Percentiles rank a stretch among this genome's conserved stretches.
These are phyloP conservation scores for Pycnomerus fuliginosus DNA, from an alignment of 2,888 invertebrate genomes.

Conservation along the genomic window DNA sequence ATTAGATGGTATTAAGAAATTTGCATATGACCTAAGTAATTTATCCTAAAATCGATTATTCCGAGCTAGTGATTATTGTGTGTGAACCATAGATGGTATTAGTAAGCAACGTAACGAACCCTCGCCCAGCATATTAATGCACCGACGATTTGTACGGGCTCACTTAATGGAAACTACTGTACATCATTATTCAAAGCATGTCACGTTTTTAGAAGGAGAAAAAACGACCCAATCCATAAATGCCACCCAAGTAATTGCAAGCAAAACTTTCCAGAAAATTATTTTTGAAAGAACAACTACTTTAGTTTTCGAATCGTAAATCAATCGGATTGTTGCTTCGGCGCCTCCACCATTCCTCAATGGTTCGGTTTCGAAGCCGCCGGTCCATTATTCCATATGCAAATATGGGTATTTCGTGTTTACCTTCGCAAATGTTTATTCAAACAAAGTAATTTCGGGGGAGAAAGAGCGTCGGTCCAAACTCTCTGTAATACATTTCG, in stretches of 20 bases:
- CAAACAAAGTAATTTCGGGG: conserved; percentile 14
- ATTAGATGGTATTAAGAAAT: conserved; percentile 22
- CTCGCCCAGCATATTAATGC: conserved; percentile 19
- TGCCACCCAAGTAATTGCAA: too few relatives aligned
- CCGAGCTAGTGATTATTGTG: conserved; percentile 21
- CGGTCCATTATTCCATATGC: conserved; percentile 14
- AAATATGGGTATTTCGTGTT: conserved; percentile 14
- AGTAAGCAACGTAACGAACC: conserved; percentile 19
- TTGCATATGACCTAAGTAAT: conserved; percentile 24
- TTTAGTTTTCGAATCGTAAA: too few relatives aligned
- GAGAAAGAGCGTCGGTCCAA: conserved; percentile 4
- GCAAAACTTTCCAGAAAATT: too few relatives aligned
- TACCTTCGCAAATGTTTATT: conserved; percentile 16
- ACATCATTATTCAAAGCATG: too few relatives aligned
- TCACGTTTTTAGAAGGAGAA: too few relatives aligned
- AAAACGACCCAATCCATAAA: too few relatives aligned
- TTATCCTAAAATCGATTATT: conserved; percentile 22
- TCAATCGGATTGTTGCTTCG: too few relatives aligned
- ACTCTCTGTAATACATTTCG: conserved; percentile 16
- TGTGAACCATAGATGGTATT: conserved; percentile 18
- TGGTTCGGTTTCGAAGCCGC: too few relatives aligned
- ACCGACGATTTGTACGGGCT: conserved; percentile 14
- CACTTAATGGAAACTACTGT: conserved; percentile 13
- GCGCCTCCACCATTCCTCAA: too few relatives aligned
- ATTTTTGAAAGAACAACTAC: too few relatives aligned